Evolutionary conservation across 1,140 invertebrate genomes (phyloP).

Genomic region (Adelges cooleyi): DNA sequence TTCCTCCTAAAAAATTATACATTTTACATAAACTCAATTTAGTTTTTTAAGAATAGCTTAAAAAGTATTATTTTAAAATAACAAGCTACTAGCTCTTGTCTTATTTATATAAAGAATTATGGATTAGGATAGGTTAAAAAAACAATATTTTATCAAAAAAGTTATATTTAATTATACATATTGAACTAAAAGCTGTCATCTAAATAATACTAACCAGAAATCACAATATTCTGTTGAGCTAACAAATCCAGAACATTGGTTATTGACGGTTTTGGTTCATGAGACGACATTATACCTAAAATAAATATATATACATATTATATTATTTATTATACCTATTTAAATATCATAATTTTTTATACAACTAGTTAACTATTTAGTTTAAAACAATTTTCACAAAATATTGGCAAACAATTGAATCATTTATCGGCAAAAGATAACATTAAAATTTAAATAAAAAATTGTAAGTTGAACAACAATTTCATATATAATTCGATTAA

Average conservation of each 20-base stretch:
- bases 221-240: constrained; percentile 73
- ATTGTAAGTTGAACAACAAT: no score
- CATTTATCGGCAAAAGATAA: no score
- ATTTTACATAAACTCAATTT: background rate
- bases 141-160: background rate
- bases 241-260: constrained; percentile 72
- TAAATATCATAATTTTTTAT: no score
- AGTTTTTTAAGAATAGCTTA: background rate
- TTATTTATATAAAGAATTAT: background rate
- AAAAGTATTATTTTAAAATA: background rate
- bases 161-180: no score
- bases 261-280: constrained; percentile 46
- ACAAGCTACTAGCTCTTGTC: background rate
- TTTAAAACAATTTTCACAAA: no score
- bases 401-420: no score
- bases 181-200: background rate
- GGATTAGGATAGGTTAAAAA: background rate
- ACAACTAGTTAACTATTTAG: no score
- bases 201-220: constrained; percentile 52
- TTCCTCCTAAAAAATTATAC: constrained; percentile 53
- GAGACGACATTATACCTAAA: constrained; percentile 44
- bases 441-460: no score
- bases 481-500: no score
- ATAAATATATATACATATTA: constrained; percentile 28
- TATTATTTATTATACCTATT: no score